Evolutionary conservation across 1,140 invertebrate species (phyloP).

Genomic region (Cecropterus lyciades): DNA sequence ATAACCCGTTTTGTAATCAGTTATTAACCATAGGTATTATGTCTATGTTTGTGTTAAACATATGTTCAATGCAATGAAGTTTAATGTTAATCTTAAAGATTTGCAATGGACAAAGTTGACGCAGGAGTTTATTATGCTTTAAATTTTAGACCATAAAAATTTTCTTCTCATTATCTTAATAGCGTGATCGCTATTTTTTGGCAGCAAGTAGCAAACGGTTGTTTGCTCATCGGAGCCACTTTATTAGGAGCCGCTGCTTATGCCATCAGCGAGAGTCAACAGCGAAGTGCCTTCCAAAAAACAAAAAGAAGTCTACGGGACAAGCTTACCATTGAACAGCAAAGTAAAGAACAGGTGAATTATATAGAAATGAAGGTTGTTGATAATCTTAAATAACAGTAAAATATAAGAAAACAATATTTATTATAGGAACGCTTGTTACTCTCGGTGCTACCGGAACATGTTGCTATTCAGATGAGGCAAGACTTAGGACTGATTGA

Average conservation of each 20-base stretch:
- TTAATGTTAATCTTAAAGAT: no score
- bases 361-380: constrained; percentile 53
- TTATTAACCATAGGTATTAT: no score
- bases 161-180: neutral
- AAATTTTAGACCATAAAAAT: no score
- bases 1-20: no score
- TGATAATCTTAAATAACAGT: neutral
- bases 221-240: constrained; percentile 89
- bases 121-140: no score
- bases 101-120: no score
- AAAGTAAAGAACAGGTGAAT: constrained; percentile 96
- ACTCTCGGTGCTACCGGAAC: constrained; percentile 96
- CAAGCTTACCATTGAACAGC: constrained; percentile 96
- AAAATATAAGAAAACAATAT: neutral
- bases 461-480: constrained; percentile 97
- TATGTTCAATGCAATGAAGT: no score
- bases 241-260: constrained; percentile 91
- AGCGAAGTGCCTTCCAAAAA: constrained; percentile 94
- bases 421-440: constrained; percentile 92
- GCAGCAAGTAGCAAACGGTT: constrained; percentile 89
- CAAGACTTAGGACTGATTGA: constrained; percentile 94
- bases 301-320: constrained; percentile 96
- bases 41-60: no score
- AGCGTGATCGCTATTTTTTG: neutral
- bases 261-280: constrained; percentile 93